These are phyloP conservation scores for Plagodis dolabraria DNA, from an alignment of 2,888 invertebrate species.

Conservation along the genomic window DNA sequence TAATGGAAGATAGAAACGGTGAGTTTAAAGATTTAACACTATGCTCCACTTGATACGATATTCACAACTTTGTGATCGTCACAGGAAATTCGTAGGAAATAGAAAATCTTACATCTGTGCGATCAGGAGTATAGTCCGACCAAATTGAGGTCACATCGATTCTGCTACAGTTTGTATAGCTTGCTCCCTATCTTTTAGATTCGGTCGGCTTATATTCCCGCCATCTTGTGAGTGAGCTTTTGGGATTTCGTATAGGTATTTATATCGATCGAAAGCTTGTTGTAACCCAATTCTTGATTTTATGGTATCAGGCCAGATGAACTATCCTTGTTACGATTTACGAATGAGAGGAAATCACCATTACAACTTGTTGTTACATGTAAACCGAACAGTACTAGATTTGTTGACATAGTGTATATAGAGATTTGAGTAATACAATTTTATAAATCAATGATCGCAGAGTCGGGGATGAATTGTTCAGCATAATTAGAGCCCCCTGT, in stretches of 20 bases:
- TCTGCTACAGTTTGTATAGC: conserved; percentile 55
- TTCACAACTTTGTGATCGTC: conserved; percentile 52
- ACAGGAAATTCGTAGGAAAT: conserved; percentile 69
- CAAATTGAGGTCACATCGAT: conserved; percentile 66
- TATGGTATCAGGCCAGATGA: conserved; percentile 16
- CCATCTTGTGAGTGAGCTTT: conserved; percentile 81
- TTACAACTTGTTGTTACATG: background rate
- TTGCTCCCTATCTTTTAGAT: conserved; percentile 53
- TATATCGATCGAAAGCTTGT: conserved; percentile 78
- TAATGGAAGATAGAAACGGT: conserved; percentile 74
- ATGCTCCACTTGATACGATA: conserved; percentile 37
- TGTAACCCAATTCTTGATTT: conserved; percentile 66
- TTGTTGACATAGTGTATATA: conserved; percentile 35
- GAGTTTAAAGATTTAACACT: conserved; percentile 59
- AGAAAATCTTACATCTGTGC: conserved; percentile 77
- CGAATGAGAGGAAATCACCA: background rate
- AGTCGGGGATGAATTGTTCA: conserved; percentile 8
- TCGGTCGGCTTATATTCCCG: conserved; percentile 72
- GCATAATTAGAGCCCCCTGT: conserved; percentile 18
- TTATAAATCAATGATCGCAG: conserved; percentile 12
- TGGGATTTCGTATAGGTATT: conserved; percentile 72
- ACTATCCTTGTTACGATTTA: conserved; percentile 1
- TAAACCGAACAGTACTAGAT: conserved; percentile 4
- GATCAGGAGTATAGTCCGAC: conserved; percentile 74
- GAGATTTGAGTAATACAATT: conserved; percentile 13